phyloP scores from a whole-genome alignment of 2,113 vertebrate species.

The Pandion haliaetus region DNA sequence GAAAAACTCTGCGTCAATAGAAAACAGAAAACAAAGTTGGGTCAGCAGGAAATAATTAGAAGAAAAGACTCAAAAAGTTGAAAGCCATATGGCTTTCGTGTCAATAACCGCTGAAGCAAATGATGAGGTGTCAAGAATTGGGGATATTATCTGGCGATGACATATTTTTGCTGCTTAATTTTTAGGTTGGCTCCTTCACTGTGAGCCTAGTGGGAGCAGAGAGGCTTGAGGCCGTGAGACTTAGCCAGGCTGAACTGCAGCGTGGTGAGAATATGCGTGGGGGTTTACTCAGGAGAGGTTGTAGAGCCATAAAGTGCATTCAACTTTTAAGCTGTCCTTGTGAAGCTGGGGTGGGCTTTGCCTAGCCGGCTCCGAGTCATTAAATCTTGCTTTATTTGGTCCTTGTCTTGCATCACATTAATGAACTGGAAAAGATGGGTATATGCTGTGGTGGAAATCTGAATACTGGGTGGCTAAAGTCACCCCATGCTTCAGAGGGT shows the following conservation, averaged over 20 bases:
- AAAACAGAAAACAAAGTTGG: not conserved
- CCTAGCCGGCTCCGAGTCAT: not conserved
- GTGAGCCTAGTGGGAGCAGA: not conserved
- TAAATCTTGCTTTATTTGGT: not conserved
- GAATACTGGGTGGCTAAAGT: not conserved
- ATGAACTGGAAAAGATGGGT: not conserved
- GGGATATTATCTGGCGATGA: constrained; percentile 1
- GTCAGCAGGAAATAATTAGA: not conserved
- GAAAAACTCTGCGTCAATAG: not conserved
- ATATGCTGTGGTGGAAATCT: not conserved
- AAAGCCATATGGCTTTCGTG: not conserved
- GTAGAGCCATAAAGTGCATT: not conserved
- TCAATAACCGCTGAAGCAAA: not conserved
- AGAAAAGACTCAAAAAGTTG: not conserved
- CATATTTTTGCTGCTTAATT: constrained; percentile 10
- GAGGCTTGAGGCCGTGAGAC: not conserved
- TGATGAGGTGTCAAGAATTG: constrained; percentile 9
- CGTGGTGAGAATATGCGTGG: not conserved
- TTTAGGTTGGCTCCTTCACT: not conserved
- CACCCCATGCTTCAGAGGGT: not conserved
- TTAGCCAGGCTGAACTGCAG: not conserved
- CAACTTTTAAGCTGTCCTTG: not conserved
- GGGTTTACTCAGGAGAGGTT: not conserved
- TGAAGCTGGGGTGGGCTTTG: not conserved
- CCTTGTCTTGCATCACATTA: not conserved